Evolutionary conservation across 2,797 vertebrate genomes (phyloP).

Genomic region (Helicolenus hilgendorfi): DNA sequence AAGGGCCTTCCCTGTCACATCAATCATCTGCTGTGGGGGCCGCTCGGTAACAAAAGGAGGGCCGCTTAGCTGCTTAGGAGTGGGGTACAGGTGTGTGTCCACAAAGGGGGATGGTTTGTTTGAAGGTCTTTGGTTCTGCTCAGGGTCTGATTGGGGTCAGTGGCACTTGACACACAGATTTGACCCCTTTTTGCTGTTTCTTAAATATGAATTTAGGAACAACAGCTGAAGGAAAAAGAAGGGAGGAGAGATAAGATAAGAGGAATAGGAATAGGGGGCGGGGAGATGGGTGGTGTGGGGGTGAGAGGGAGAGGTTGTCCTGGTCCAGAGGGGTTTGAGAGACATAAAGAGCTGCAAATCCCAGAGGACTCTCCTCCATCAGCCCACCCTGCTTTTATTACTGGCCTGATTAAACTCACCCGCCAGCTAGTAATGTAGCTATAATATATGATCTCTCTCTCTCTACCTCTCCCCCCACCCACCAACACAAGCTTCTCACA

Average conservation of each 20-base stretch:
- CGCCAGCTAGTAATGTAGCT: slow-evolving; percentile 65
- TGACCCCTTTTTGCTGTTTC: neutral
- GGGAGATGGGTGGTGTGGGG: slow-evolving; percentile 19
- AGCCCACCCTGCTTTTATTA: slow-evolving; percentile 75
- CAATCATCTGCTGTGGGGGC: slow-evolving; percentile 68
- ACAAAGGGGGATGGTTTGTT: slow-evolving; percentile 1
- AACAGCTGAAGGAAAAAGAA: neutral
- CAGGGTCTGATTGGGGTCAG: neutral
- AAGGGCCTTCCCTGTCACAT: slow-evolving; percentile 75
- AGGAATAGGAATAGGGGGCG: slow-evolving; percentile 1
- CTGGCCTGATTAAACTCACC: slow-evolving; percentile 78
- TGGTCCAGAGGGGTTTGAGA: slow-evolving; percentile 58
- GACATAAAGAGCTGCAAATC: slow-evolving; percentile 81
- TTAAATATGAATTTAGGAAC: neutral
- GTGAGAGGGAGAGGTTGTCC: slow-evolving; percentile 47
- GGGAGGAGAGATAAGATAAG: neutral
- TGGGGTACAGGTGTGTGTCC: slow-evolving; percentile 54
- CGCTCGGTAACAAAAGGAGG: neutral
- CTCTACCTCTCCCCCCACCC: neutral
- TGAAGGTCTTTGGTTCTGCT: slow-evolving; percentile 4
- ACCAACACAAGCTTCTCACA: slow-evolving; percentile 34
- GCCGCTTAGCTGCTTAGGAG: neutral
- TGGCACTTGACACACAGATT: neutral
- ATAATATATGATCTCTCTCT: slow-evolving; percentile 63
- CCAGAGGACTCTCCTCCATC: slow-evolving; percentile 75